Evolutionary conservation across 2,888 invertebrate species (phyloP).

Genomic region (Yponomeuta plumbellus): DNA sequence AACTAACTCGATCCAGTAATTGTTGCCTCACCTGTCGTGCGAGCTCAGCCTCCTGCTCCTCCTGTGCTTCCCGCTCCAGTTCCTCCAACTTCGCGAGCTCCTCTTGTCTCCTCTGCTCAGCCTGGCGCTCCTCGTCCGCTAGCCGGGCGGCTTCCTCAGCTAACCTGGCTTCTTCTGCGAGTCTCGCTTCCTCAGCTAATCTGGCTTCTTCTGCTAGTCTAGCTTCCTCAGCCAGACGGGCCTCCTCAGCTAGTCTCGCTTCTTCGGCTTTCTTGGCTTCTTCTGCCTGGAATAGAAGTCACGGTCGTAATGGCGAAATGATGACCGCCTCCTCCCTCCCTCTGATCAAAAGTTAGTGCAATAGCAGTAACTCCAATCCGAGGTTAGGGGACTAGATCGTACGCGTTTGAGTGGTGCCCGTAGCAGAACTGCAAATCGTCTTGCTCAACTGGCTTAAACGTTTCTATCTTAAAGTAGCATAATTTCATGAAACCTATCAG

Average conservation of each 20-base stretch:
- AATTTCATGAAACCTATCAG: too few species aligned
- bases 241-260: conserved; percentile 46
- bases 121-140: conserved; percentile 51
- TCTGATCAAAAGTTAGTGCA: too few species aligned
- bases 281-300: conserved; percentile 27
- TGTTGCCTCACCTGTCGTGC: conserved; percentile 73
- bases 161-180: conserved; percentile 47
- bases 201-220: conserved; percentile 53
- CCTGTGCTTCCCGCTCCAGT: conserved; percentile 78
- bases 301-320: background rate
- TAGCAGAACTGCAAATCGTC: too few species aligned
- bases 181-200: conserved; percentile 56
- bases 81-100: conserved; percentile 75
- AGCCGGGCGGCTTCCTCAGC: conserved; percentile 48
- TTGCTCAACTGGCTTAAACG: too few species aligned
- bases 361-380: too few species aligned
- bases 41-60: conserved; percentile 80
- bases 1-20: background rate
- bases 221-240: conserved; percentile 48
- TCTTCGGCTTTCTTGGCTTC: conserved; percentile 58
- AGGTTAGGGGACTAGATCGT: too few species aligned
- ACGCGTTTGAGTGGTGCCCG: too few species aligned
- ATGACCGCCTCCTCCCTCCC: background rate
- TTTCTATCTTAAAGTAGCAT: too few species aligned
- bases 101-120: conserved; percentile 74